phyloP scores from a whole-genome alignment of 2,113 vertebrate genomes.

The Amazona vittata region DNA sequence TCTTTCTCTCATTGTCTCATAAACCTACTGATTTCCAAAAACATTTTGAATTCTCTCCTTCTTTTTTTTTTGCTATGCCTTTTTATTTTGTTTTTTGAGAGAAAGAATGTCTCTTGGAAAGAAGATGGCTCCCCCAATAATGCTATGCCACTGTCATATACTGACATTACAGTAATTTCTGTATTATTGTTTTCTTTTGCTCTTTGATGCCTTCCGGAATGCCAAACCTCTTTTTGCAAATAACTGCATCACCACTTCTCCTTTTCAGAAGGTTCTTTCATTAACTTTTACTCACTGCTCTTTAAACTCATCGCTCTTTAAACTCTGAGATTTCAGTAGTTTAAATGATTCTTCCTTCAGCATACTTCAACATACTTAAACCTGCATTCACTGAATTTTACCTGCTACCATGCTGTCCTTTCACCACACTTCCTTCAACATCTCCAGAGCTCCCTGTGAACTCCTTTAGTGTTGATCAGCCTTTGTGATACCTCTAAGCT shows the following conservation, averaged over 20 bases:
- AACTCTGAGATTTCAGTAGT: neutral
- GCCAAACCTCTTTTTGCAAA: neutral
- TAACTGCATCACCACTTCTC: neutral
- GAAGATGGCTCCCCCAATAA: neutral
- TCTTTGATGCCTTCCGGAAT: constrained; percentile 7
- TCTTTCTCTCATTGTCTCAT: neutral
- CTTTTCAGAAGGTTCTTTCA: constrained; percentile 1
- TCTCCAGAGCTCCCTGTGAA: neutral
- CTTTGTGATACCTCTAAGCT: neutral
- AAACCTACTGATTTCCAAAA: neutral
- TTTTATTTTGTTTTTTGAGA: neutral
- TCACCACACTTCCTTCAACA: neutral
- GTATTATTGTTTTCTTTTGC: neutral
- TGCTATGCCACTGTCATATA: neutral
- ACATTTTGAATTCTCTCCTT: neutral
- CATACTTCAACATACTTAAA: neutral
- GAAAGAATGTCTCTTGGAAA: neutral
- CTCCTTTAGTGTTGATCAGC: neutral
- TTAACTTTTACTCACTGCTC: neutral
- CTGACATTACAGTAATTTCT: neutral
- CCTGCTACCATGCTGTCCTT: neutral
- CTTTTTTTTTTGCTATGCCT: neutral
- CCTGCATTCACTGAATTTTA: neutral
- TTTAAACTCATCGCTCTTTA: neutral
- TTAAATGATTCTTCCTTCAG: constrained; percentile 10